Percentiles rank a stretch among this genome's conserved stretches.
phyloP scores from a whole-genome alignment of 2,797 vertebrate genomes.

The Acrossocheilus fasciatus region DNA sequence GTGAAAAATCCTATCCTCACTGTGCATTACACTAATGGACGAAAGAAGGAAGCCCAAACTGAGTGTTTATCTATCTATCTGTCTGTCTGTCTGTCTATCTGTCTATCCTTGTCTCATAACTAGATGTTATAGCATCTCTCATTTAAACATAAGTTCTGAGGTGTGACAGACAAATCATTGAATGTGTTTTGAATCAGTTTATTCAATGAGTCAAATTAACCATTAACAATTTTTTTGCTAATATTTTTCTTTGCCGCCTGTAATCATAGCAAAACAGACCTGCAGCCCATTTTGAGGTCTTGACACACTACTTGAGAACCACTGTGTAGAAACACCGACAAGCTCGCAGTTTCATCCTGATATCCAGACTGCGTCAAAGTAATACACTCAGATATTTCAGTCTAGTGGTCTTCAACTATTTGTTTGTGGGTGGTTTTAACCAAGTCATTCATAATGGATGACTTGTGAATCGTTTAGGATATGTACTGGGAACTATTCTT shows the following conservation, averaged over 20 bases:
- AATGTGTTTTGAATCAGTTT: background rate
- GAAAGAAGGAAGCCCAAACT: background rate
- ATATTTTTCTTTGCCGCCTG: background rate
- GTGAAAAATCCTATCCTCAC: background rate
- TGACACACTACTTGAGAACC: background rate
- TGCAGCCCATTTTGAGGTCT: background rate
- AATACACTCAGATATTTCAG: constrained; percentile 6
- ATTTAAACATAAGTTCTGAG: background rate
- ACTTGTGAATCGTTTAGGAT: constrained; percentile 32
- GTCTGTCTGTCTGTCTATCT: no score
- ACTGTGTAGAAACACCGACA: background rate
- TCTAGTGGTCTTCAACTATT: constrained; percentile 12
- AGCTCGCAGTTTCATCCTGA: background rate
- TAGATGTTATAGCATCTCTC: background rate
- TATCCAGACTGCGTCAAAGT: background rate
- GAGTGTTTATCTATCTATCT: background rate
- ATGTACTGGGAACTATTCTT: constrained; percentile 8
- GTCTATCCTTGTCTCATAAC: background rate
- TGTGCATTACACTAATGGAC: no score
- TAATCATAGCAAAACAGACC: background rate
- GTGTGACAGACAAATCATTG: background rate
- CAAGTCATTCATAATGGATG: constrained; percentile 17
- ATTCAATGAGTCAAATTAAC: background rate
- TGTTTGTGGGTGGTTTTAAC: constrained; percentile 18
- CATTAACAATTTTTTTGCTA: background rate